Evolutionary conservation across 1,140 invertebrate species (phyloP).

Genomic region (Neodiprion pinetum): DNA sequence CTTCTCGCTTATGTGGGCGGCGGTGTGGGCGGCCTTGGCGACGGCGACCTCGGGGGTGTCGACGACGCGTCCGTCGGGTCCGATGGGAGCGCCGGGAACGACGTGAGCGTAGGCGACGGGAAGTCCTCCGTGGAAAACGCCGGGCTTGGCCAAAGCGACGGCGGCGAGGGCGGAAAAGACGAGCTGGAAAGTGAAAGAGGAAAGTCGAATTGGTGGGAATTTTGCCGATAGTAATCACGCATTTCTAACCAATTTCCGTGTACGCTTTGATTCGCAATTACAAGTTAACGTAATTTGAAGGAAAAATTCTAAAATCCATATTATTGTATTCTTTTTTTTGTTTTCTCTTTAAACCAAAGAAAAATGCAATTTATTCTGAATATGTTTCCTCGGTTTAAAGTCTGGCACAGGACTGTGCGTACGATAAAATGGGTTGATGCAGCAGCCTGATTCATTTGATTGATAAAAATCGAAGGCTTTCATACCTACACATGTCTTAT

Average conservation of each 20-base stretch:
- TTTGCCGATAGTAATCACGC: background rate
- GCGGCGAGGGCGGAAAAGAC: conserved; percentile 41
- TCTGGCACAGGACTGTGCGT: no score
- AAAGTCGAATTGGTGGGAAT: background rate
- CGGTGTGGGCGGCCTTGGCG: conserved; percentile 65
- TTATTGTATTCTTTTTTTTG: conserved; percentile 16
- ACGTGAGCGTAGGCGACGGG: conserved; percentile 29
- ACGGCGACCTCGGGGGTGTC: conserved; percentile 66
- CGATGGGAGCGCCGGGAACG: conserved; percentile 42
- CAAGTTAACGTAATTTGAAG: conserved; percentile 7
- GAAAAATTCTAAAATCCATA: conserved; percentile 3
- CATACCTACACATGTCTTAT: no score
- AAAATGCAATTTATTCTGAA: background rate
- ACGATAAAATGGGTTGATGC: no score
- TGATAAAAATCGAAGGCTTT: no score
- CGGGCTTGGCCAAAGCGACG: conserved; percentile 35
- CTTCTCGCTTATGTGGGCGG: conserved; percentile 59
- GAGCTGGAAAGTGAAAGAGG: conserved; percentile 34
- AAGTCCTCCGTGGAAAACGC: conserved; percentile 14
- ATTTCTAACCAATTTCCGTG: no score
- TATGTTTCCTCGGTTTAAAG: no score
- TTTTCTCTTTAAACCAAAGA: background rate
- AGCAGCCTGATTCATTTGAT: no score
- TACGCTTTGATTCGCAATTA: background rate
- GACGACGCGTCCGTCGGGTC: conserved; percentile 62